Evolutionary conservation across 37 sponge, comb jelly and placozoan species (phyloP), one percentile per base, ranked within the genome.

Genomic region (Eunapius fragilis): DNA sequence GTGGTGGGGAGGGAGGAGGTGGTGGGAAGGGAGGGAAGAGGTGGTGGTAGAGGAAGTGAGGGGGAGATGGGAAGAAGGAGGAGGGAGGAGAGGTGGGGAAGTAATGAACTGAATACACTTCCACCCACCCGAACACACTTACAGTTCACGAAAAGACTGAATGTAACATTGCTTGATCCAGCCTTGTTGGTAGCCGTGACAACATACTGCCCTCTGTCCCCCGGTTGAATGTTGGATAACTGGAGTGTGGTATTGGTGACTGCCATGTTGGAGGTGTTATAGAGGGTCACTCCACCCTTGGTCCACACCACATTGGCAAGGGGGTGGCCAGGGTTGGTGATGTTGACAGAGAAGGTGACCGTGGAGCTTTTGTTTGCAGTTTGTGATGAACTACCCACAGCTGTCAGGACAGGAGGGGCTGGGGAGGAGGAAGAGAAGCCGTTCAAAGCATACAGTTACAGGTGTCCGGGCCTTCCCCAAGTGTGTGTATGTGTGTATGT

Each of bases 1-100:
- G 13, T 3, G 47, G 9, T 45, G 47, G 47, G 47, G 26, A 34
- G 87, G 79, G 73, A n/a, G 35, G 31, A 37, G 36, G 25, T 7
- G 26, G 36, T 13, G 31, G 38, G 38, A 32, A 34, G 75, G 84
- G 75, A 48, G 84, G 67, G 84, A 74, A 34, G 70, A 83, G 48
- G 38, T 86, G 73, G 90, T 80, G 78, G 48, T 4, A 45, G 47
- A 45, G 47, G 9, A 9, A 9, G 9, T 4, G 47, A 45, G 47
- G 47, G 9, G 47, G 47, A 9, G 9, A 9, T 4, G 9, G 47
- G 47, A 45, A 9, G 47, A 45, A 9, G 47, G 47, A 45, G 47
- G 47, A 45, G 47, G 47, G 47, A 45, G 47, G 47, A 45, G 47
- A 45, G 47, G 9, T 45, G 47, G 47, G 47, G 47, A 45, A 9